phyloP scores from a whole-genome alignment of 2,888 invertebrate genomes.

The Poecilobothrus nobilitatus region DNA sequence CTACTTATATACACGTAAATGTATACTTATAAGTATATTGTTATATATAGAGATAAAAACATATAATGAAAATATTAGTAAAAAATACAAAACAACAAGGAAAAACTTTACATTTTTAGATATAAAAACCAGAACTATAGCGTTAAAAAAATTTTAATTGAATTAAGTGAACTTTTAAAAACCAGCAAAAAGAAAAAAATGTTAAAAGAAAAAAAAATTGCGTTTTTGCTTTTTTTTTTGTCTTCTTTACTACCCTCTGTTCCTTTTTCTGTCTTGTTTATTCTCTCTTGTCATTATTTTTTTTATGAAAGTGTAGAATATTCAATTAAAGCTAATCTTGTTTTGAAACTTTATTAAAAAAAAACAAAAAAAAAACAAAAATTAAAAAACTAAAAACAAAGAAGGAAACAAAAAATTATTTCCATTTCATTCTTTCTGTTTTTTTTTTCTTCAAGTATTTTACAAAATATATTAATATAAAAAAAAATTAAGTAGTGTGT shows the following conservation, averaged over 20 bases:
- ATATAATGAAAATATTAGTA: neutral
- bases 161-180: neutral
- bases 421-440: no score
- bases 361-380: neutral
- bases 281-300: neutral
- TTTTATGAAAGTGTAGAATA: neutral
- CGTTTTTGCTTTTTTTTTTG: neutral
- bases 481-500: no score
- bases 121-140: neutral
- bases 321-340: conserved; percentile 4
- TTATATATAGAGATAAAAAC: neutral
- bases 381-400: neutral
- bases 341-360: conserved; percentile 4
- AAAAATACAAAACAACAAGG: neutral
- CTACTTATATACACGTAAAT: neutral
- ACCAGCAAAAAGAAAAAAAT: neutral
- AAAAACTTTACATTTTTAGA: neutral
- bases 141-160: conserved; percentile 2
- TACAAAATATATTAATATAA: no score
- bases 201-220: neutral
- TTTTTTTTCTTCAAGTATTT: no score
- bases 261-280: neutral
- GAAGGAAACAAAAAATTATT: neutral
- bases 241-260: neutral
- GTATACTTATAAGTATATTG: neutral